These are phyloP conservation scores for Apodemia arnacis DNA, from an alignment of 2,888 invertebrate species.

Conservation along the genomic window DNA sequence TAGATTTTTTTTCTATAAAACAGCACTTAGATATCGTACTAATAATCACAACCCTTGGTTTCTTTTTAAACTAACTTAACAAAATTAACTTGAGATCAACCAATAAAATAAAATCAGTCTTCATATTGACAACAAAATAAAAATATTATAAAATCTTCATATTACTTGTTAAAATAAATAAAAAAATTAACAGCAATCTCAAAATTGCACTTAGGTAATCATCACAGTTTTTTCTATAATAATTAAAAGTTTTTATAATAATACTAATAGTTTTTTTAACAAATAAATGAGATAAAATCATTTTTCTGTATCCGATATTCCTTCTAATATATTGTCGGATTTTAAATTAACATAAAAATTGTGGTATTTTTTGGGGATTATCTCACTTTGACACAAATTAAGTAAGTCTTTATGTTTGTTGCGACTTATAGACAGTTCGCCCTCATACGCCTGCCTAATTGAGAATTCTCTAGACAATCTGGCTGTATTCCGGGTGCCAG, in stretches of 20 bases:
- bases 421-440: background rate
- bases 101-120: too few relatives aligned
- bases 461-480: background rate
- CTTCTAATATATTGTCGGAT: background rate
- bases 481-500: background rate
- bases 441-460: background rate
- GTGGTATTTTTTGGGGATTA: background rate
- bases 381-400: slow-evolving; percentile 1
- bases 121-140: too few relatives aligned
- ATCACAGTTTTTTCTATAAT: too few relatives aligned
- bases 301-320: background rate
- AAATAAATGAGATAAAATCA: background rate
- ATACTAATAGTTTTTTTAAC: background rate
- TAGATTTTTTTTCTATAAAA: background rate
- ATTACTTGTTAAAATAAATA: too few relatives aligned
- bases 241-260: too few relatives aligned
- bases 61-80: background rate
- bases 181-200: too few relatives aligned
- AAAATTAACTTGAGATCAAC: too few relatives aligned
- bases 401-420: slow-evolving; percentile 2
- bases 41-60: slow-evolving; percentile 5
- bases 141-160: too few relatives aligned
- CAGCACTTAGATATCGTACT: background rate
- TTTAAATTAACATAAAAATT: slow-evolving; percentile 3
- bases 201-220: too few relatives aligned